phyloP scores from a whole-genome alignment of 1,140 invertebrate genomes.

The Tyrophagus putrescentiae region DNA sequence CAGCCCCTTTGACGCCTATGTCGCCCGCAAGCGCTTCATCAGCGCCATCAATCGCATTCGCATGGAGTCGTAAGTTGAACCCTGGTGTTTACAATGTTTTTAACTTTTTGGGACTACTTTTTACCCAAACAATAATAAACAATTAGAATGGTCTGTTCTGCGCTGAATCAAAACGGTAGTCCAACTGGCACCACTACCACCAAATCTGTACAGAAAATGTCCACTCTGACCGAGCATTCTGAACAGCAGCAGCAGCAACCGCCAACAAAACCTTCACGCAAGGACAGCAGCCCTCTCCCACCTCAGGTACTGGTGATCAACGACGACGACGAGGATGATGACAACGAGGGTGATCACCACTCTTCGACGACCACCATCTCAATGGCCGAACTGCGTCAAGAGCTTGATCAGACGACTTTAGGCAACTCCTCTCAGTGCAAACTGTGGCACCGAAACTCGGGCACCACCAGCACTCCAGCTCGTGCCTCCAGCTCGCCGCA shows the following conservation, averaged over 20 bases:
- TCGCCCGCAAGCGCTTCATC: constrained; percentile 5
- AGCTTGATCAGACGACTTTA: no score
- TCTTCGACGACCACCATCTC: neutral
- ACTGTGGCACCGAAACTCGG: neutral
- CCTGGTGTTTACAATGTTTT: neutral
- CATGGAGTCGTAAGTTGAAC: constrained; percentile 3
- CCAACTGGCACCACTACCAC: neutral
- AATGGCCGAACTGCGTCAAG: neutral
- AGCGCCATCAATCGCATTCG: constrained; percentile 1
- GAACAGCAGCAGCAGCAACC: no score
- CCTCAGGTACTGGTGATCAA: no score
- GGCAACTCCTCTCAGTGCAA: no score
- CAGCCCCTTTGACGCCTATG: neutral
- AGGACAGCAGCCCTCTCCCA: no score
- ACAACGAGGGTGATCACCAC: no score
- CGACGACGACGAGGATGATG: no score
- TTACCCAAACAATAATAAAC: neutral
- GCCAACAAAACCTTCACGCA: no score
- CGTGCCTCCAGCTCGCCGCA: neutral
- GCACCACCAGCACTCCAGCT: neutral
- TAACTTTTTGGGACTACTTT: neutral
- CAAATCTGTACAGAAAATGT: no score
- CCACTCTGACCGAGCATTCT: no score
- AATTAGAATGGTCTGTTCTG: constrained; percentile 1
- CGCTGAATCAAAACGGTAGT: neutral